Percentiles rank a stretch among this genome's conserved stretches.
Evolutionary conservation across 2,888 invertebrate species (phyloP).

Genomic region (Cyaniris semiargus): DNA sequence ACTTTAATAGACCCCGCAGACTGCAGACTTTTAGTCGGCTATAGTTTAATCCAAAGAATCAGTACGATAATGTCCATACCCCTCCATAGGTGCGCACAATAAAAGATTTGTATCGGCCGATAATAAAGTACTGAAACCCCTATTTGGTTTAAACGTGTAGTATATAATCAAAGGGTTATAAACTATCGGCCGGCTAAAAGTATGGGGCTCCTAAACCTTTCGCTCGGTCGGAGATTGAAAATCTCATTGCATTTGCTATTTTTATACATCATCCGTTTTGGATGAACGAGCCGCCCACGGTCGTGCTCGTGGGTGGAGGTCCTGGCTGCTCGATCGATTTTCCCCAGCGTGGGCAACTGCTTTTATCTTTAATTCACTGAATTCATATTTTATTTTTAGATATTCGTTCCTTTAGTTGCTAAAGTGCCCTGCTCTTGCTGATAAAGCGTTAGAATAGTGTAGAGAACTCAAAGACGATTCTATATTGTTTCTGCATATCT

Average conservation of each 20-base stretch:
- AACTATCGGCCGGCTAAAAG: neutral
- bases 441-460: neutral
- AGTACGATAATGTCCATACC: too few relatives aligned
- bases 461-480: neutral
- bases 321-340: conserved; percentile 13
- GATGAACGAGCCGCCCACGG: neutral
- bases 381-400: conserved; percentile 5
- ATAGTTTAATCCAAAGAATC: too few relatives aligned
- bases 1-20: too few relatives aligned
- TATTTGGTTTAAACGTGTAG: too few relatives aligned
- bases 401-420: neutral
- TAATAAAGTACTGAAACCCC: too few relatives aligned
- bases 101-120: too few relatives aligned
- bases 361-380: conserved; percentile 2
- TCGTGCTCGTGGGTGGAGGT: neutral
- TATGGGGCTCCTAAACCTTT: neutral
- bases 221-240: neutral
- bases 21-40: too few relatives aligned
- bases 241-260: neutral
- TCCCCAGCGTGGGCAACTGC: conserved; percentile 7
- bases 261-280: neutral
- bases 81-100: too few relatives aligned
- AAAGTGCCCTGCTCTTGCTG: neutral
- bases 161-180: too few relatives aligned
- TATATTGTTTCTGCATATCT: neutral